These are phyloP conservation scores for Eulemur mongoz DNA, from an alignment of 2,797 vertebrate species.

Conservation along the genomic window DNA sequence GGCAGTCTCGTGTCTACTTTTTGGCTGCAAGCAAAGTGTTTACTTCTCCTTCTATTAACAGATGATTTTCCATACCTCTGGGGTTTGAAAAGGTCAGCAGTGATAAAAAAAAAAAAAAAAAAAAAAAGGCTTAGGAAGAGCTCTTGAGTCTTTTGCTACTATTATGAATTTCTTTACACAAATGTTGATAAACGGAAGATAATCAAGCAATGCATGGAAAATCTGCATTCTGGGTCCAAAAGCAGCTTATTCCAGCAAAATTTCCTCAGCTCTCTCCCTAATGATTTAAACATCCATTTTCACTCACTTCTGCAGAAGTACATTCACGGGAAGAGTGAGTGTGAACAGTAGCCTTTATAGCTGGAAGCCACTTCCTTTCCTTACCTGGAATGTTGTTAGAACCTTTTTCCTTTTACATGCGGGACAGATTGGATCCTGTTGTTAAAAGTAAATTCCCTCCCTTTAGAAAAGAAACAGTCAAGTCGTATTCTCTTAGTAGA, in stretches of 20 bases:
- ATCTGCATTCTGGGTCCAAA: slow-evolving; percentile 71
- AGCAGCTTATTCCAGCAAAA: slow-evolving; percentile 70
- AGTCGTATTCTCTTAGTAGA: neutral
- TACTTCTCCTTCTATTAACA: slow-evolving; percentile 30
- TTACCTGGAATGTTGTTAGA: slow-evolving; percentile 49
- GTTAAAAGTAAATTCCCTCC: neutral
- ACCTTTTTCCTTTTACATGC: neutral
- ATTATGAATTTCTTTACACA: slow-evolving; percentile 56
- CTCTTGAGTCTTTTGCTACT: slow-evolving; percentile 60
- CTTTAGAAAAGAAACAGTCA: slow-evolving; percentile 29
- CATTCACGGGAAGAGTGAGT: slow-evolving; percentile 60
- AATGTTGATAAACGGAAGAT: slow-evolving; percentile 60
- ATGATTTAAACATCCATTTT: slow-evolving; percentile 80
- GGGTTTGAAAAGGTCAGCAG: slow-evolving; percentile 45
- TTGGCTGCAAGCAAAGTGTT: slow-evolving; percentile 31
- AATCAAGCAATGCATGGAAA: slow-evolving; percentile 64
- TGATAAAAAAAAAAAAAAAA: slow-evolving; percentile 49
- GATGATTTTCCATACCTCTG: slow-evolving; percentile 48
- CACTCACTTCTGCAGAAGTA: slow-evolving; percentile 65
- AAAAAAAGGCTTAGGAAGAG: slow-evolving; percentile 60
- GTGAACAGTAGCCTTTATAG: slow-evolving; percentile 53
- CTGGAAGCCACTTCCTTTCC: slow-evolving; percentile 40
- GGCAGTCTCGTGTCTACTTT: neutral
- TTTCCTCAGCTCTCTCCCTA: slow-evolving; percentile 76
- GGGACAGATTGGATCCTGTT: neutral